Percentiles rank a stretch among this genome's conserved stretches.
These are phyloP conservation scores for Myotis lucifugus DNA, from an alignment of 2,113 vertebrate genomes.

Conservation along the genomic window DNA sequence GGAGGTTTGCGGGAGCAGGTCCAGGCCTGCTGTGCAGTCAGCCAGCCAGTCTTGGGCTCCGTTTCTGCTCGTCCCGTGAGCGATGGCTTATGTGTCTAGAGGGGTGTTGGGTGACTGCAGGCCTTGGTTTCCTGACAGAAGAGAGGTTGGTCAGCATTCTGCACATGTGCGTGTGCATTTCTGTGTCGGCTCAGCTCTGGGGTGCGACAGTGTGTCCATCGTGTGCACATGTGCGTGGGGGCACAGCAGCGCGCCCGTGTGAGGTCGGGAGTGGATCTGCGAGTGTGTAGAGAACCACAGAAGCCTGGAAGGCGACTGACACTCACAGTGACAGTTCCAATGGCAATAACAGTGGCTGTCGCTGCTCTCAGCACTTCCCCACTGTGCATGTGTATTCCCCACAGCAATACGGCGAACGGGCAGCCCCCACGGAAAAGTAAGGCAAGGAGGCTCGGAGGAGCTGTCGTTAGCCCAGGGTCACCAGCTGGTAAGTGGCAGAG, in stretches of 20 bases:
- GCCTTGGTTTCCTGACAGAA: not conserved
- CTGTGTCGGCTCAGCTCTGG: not conserved
- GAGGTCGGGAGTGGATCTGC: not conserved
- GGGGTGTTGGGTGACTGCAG: not conserved
- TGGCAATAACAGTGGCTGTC: too few relatives aligned
- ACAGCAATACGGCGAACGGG: not conserved
- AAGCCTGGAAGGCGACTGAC: too few relatives aligned
- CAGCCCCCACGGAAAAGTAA: not conserved
- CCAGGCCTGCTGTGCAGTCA: not conserved
- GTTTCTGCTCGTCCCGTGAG: not conserved
- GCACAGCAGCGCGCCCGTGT: rapidly evolving
- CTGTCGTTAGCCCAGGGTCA: not conserved
- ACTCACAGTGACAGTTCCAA: not conserved
- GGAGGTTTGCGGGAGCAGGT: not conserved
- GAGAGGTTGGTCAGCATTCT: not conserved
- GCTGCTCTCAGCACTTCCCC: not conserved
- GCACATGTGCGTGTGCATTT: rapidly evolving
- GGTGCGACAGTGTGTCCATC: not conserved
- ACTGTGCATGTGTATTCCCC: not conserved
- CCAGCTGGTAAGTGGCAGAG: not conserved
- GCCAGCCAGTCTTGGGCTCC: not conserved
- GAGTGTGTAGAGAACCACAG: not conserved
- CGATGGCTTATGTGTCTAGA: not conserved
- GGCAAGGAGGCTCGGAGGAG: not conserved
- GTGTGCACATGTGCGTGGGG: not conserved